These are phyloP conservation scores for Patagioenas fasciata DNA, from an alignment of 2,113 vertebrate species.

Conservation along the genomic window DNA sequence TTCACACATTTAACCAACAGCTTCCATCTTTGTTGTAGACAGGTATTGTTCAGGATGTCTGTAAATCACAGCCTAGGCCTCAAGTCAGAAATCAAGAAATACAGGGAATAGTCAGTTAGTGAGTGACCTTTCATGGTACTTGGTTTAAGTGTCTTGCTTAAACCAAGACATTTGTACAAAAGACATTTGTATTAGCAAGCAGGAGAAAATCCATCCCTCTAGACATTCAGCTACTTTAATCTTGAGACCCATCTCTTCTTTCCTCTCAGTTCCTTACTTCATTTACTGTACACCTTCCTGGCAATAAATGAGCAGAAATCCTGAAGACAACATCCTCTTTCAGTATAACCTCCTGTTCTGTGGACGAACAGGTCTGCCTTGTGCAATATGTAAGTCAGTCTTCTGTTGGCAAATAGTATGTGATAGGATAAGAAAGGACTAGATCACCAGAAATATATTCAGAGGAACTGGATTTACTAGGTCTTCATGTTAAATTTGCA, in stretches of 20 bases:
- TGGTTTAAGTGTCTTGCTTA: not conserved
- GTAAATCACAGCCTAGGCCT: not conserved
- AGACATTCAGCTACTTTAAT: not conserved
- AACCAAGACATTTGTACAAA: not conserved
- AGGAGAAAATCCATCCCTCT: not conserved
- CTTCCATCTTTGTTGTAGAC: not conserved
- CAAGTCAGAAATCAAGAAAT: not conserved
- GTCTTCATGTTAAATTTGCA: not conserved
- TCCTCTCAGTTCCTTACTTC: not conserved
- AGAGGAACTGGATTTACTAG: conserved; percentile 20
- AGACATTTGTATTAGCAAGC: not conserved
- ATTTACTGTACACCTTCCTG: not conserved
- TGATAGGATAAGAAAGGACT: not conserved
- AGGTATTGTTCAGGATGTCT: not conserved
- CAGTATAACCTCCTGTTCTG: not conserved
- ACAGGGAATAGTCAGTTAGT: not conserved
- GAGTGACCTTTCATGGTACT: not conserved
- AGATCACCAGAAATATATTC: not conserved
- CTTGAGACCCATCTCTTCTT: not conserved
- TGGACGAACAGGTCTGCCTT: not conserved
- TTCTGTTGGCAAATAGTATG: not conserved
- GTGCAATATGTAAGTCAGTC: not conserved
- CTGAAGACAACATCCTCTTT: not conserved
- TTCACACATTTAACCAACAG: not conserved
- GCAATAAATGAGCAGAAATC: not conserved